Base-by-base conservation (phyloP, 2,888 invertebrate species). In the Hofmannophila pseudospretella region DNA sequence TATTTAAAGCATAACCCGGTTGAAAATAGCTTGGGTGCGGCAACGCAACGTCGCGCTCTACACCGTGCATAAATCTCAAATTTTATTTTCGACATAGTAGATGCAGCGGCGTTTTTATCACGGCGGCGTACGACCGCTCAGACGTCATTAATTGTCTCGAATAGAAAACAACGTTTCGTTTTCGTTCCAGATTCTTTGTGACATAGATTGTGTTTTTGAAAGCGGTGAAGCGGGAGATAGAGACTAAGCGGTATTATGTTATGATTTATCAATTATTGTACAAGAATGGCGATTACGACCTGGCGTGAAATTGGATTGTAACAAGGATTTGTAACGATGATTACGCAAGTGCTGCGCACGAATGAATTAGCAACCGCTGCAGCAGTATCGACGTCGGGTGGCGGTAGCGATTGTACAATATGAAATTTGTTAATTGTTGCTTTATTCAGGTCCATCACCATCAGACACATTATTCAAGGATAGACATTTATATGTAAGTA, bases 1-100 rank as follows among this genome's bases (percentile, higher is more conserved):
- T 86, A 86, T 86, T 86, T 86, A 78, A 81, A 86, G 84, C 82
- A 79, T 82, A 85, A 81, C 85, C 77, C 74, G 74, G 81, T 75
- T 77, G 78, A 75, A 86, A 86, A 86, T 86, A 86, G 71, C 79
- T 61, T 70, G 63, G 71, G 77, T 78, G 84, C 79, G 82, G 80
- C 77, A 81, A 77, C 82, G 75, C 74, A 76, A 64, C 82, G 79
- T 68, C 81, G 77, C 78, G 79, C 74, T 77, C 75, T 66, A 65
- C 72, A 71, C 53, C 67, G 66, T 80, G 80, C 81, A 85, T 84
- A 84, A 80, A 81, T 84, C 76, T 73, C 60, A 78, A 80, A 78
- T 76, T 80, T 82, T 84, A 81, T 81, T 82, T 82, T 75, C 62
- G 67, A 77, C 64, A 58, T 65, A 61, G 63, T 65, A 61, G 64